Conservation (phyloP, 2,888 invertebrate species). For the Steinernema carpocapsae region DNA sequence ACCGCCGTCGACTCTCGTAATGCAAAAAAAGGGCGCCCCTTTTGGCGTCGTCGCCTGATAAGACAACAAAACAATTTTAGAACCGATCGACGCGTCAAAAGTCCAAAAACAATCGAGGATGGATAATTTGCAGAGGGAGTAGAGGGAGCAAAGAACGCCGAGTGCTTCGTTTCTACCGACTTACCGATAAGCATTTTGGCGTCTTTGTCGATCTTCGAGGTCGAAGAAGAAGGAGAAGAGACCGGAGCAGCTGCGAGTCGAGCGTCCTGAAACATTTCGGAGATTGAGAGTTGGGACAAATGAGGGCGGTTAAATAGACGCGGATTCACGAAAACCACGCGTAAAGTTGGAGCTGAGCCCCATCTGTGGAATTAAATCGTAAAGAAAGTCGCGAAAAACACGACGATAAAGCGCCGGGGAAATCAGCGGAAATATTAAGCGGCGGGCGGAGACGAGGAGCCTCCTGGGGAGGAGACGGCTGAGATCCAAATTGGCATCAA, state of each 20-base stretch:
- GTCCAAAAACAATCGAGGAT: not conserved
- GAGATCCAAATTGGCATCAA: slow-evolving; percentile 24
- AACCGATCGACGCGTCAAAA: too few species aligned
- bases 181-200: slow-evolving; percentile 34
- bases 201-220: slow-evolving; percentile 30
- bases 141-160: slow-evolving; percentile 7
- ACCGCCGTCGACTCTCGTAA: too few species aligned
- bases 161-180: not conserved
- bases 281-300: not conserved
- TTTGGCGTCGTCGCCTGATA: too few species aligned
- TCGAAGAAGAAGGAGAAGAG: not conserved
- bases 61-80: too few species aligned
- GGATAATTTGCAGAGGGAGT: not conserved
- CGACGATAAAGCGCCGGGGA: slow-evolving; percentile 7
- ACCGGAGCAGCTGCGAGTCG: slow-evolving; percentile 18
- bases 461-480: slow-evolving; percentile 18
- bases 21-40: too few species aligned
- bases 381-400: slow-evolving; percentile 24
- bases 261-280: slow-evolving; percentile 24
- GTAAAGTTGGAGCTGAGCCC: slow-evolving; percentile 7
- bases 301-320: slow-evolving; percentile 1
- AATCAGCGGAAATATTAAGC: slow-evolving; percentile 2
- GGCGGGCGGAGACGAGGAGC: not conserved
- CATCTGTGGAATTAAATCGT: slow-evolving; percentile 26
- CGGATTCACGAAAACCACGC: not conserved